Base-by-base conservation (phyloP, 2,888 invertebrate genomes). In the Pogonocherus hispidulus region DNA sequence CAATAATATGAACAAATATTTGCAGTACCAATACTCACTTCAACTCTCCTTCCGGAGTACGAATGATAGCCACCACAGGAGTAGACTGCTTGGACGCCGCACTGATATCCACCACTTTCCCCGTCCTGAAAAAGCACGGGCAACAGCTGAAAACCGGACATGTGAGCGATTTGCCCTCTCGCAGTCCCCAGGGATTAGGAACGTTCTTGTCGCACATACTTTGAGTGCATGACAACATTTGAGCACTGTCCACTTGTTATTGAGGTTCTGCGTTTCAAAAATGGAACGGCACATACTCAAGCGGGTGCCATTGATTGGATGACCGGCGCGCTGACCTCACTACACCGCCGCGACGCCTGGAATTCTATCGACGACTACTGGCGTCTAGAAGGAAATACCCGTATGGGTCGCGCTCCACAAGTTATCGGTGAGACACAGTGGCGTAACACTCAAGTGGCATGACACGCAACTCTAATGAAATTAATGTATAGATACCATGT, bases 1-100 rank as follows among this genome's bases (percentile, higher is more conserved):
- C n/a, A n/a, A n/a, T n/a, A n/a, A n/a, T n/a, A n/a, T n/a, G n/a
- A n/a, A n/a, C n/a, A n/a, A n/a, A n/a, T n/a, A n/a, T n/a, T n/a
- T 8, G 8, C 27, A 27, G 27, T 27, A 5, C 27, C 8, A 5
- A 56, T 41, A 72, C 74, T 70, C 64, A 74, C 74, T 72, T 72
- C n/a, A 68, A 67, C 9, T 27, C 44, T 8, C 54, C 46, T 37
- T 73, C 76, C 4, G 80, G 80, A 22, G 82, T 76, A 51, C 81
- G 63, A 9, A 81, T 81, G 55, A 84, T 78, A n/a, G 82, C 75
- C 52, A 84, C 72, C 18, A 84, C 80, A 1, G 84, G 84, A 9
- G 84, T 83, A 2, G 74, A 70, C 18, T 19, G 69, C 47, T 72
- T 76, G 9, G 69, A 49, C 11, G 49, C 11, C 32, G 51, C 55